These are phyloP conservation scores for Berghia stephanieae DNA, from an alignment of 1,140 invertebrate species.

Conservation along the genomic window DNA sequence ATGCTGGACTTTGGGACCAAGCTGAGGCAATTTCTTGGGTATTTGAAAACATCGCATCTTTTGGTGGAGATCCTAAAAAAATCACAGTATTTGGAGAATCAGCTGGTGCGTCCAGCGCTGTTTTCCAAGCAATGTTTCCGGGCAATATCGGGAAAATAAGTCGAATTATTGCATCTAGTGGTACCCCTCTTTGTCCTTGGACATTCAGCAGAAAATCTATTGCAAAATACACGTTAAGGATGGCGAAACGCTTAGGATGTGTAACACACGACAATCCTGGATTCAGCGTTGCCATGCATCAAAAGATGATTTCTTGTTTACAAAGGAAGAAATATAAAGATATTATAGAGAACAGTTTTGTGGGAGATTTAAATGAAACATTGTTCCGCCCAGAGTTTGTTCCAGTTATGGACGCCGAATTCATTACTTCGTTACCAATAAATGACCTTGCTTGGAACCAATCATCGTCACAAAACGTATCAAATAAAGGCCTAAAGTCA, in stretches of 20 bases:
- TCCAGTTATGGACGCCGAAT: background rate
- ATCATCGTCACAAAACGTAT: background rate
- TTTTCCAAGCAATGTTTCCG: slow-evolving; percentile 20
- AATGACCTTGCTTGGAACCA: background rate
- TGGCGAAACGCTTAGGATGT: background rate
- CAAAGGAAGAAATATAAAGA: background rate
- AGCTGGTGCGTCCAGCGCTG: slow-evolving; percentile 39
- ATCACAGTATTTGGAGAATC: slow-evolving; percentile 54
- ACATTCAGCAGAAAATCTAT: background rate
- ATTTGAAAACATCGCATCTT: slow-evolving; percentile 55
- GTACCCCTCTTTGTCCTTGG: background rate
- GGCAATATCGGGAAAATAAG: slow-evolving; percentile 7
- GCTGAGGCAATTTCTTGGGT: slow-evolving; percentile 72
- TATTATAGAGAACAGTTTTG: background rate
- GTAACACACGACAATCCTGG: background rate
- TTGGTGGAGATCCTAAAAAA: slow-evolving; percentile 49
- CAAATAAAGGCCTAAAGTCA: no score
- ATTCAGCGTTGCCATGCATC: background rate
- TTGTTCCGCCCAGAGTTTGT: background rate
- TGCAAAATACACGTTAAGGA: background rate
- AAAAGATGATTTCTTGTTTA: background rate
- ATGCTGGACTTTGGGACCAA: slow-evolving; percentile 69
- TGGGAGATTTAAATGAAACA: background rate
- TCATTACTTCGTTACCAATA: background rate
- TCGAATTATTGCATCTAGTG: background rate